Evolutionary conservation across 2,113 vertebrate genomes (phyloP), one percentile per base, ranked within the genome.

Genomic region (Myanophis thanlyinensis): DNA sequence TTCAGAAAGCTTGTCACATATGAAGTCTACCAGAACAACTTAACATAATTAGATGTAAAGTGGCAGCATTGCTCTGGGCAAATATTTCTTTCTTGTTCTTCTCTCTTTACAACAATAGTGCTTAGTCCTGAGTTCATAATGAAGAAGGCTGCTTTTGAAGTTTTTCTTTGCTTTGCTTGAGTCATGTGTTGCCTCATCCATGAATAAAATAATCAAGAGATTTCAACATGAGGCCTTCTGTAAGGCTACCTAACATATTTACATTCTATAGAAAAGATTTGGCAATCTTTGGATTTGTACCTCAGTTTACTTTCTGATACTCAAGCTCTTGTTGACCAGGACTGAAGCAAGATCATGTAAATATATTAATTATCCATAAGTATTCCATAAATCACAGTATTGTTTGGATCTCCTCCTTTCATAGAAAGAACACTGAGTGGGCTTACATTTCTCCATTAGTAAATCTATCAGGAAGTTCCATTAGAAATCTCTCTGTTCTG

Each of bases 171-270:
- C 35, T 52, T 35, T 47, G 62, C 5, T 47, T 54, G 3, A 27
- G 22, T 18, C 90, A 90, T 67, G 15, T 40, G 46, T 67, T 93
- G 92, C 22, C 54, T 91, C 91, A 91, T 49, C 35, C 92, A 88
- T 95, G 89, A 93, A 95, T 93, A 87, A 94, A 94, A 95, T 94
- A 88, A 93, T 92, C 92, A 94, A 94, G 62, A 56, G 90, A n/a
- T 35, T 35, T 73, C 13, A 73, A 40, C 5, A 40, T 20, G 67
- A 80, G 15, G 18, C 15, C 5, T 40, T 80, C 35, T 44, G 18
- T 44, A 40, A 80, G 46, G 67, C 85, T 95, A 90, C 93, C 89
- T 94, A 52, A 88, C 91, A 94, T 92, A 94, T 93, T 85, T 73
- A 20, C n/a, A 35, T 73, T 73, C 67, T 35, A 13, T 18, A 18